A percentile compares a stretch with the other conserved stretches of the same genome.
Evolutionary conservation across 2,888 invertebrate species (phyloP).

Genomic region (Limnephilus lunatus): DNA sequence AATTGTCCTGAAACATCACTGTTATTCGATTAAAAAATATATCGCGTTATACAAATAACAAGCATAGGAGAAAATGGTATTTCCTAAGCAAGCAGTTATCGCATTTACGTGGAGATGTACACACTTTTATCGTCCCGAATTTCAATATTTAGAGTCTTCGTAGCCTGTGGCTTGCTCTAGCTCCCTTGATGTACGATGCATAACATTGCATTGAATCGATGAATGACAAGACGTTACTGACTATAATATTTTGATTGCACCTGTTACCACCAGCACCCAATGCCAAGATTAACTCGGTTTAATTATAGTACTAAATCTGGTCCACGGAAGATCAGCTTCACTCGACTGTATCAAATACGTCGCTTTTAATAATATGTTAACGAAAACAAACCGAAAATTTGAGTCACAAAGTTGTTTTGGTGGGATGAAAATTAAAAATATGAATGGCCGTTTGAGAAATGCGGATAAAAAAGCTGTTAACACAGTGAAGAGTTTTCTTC

Average conservation of each 20-base stretch:
- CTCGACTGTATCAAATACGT: not conserved
- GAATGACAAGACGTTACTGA: not conserved
- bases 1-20: too few species aligned
- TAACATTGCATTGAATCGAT: not conserved
- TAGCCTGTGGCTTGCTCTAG: not conserved
- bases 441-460: not conserved
- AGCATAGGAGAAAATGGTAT: not conserved
- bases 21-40: too few species aligned
- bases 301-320: conserved; percentile 5
- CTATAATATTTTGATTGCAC: not conserved
- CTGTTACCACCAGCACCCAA: not conserved
- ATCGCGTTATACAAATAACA: not conserved
- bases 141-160: not conserved
- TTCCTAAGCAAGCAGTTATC: not conserved
- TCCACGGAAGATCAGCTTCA: not conserved
- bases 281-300: conserved; percentile 32
- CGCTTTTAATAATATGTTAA: not conserved
- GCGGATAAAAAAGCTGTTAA: not conserved
- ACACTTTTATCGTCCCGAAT: too few species aligned
- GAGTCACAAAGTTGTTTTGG: not conserved
- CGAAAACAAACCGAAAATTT: not conserved
- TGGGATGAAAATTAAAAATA: not conserved
- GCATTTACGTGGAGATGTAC: too few species aligned
- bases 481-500: not conserved
- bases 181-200: too few species aligned